Evolutionary conservation across 2,888 invertebrate species (phyloP), one percentile per base, ranked within the genome.

Genomic region (Archips xylosteana): DNA sequence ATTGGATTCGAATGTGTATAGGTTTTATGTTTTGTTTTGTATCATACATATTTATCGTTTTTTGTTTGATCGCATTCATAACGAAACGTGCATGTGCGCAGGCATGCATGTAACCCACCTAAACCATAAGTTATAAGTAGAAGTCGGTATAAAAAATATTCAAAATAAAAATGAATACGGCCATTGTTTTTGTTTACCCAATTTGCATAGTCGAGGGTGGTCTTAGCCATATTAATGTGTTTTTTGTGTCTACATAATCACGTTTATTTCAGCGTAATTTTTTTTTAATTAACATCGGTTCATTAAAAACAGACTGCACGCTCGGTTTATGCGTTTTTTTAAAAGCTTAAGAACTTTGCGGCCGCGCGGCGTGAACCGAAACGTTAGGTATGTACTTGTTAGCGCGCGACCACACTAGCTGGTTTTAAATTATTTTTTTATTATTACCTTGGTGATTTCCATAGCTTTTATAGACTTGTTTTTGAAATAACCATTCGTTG

Each of bases 221-320:
- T 75, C 75, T 63, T 73, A 60, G 54, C 42, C 60, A 23, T 32
- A 54, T 66, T 66, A 71, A 66, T 66, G 45, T n/a, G 62, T 71
- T 74, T 73, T 72, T 69, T 75, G 72, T 70, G 62, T 73, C 65
- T 51, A 66, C 73, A 75, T 63, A 62, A 34, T 71, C 68, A 61
- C 68, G 49, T 69, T 68, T 63, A 36, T 63, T 67, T 62, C 54
- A 67, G 49, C 57, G 65, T 60, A 75, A 73, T 6, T 75, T 66
- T 75, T 42, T 39, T 32, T 76, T 78, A 77, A 78, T 80, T 77
- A 78, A 69, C 75, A 74, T 63, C 62, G 76, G 76, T 77, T 77
- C 79, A 77, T 78, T 79, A 76, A 77, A 76, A 77, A 72, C 66
- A 62, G 32, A 49, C 62, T 73, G 69, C 75, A 75, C 73, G 73